These are phyloP conservation scores for Catocala nupta DNA, from an alignment of 2,888 invertebrate genomes.

Conservation along the genomic window DNA sequence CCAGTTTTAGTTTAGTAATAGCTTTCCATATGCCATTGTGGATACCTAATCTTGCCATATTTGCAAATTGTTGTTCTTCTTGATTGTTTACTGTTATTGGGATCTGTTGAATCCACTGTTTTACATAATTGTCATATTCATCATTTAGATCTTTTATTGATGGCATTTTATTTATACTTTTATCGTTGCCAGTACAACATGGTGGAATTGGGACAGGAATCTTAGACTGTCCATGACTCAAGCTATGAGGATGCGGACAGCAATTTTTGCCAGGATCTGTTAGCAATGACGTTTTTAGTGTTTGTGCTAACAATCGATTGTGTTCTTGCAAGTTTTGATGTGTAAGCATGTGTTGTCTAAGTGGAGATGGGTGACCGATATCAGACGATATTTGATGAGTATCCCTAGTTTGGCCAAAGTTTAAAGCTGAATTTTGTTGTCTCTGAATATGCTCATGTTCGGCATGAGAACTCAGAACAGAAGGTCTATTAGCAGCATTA, in stretches of 20 bases:
- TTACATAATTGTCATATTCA: constrained; percentile 60
- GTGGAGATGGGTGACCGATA: no score
- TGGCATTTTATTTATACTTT: neutral
- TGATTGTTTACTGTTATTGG: constrained; percentile 54
- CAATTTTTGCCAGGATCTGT: no score
- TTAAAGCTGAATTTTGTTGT: no score
- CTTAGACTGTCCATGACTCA: neutral
- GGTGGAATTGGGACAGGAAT: neutral
- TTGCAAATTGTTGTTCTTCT: constrained; percentile 51
- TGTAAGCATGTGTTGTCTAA: no score
- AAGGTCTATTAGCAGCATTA: neutral
- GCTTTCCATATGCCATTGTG: constrained; percentile 69
- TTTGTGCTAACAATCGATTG: no score
- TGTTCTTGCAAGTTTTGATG: no score
- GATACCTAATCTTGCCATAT: constrained; percentile 61
- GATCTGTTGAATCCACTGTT: constrained; percentile 64
- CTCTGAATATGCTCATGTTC: no score
- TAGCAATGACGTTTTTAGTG: no score
- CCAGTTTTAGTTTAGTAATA: constrained; percentile 65
- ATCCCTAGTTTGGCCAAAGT: no score
- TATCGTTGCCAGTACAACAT: constrained; percentile 8
- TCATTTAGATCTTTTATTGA: constrained; percentile 54
- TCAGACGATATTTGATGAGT: no score
- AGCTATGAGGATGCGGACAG: no score
- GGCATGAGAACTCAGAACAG: no score